Percentiles rank a stretch among this genome's conserved stretches.
phyloP scores from a whole-genome alignment of 2,113 vertebrate genomes.

The Barnardius zonarius region DNA sequence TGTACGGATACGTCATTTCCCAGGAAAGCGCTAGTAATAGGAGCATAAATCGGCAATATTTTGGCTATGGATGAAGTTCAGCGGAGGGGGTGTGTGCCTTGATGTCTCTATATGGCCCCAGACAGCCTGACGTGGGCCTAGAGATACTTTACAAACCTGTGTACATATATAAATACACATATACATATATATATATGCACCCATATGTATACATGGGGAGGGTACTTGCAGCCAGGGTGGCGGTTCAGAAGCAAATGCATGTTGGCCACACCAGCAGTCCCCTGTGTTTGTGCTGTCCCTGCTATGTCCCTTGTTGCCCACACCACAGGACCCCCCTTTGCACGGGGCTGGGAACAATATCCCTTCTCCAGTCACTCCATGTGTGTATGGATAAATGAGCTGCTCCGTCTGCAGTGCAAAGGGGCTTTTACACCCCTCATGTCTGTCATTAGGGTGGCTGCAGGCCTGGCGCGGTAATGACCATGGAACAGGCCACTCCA shows the following conservation, averaged over 20 bases:
- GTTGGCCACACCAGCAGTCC: accelerated
- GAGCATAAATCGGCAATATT: background rate
- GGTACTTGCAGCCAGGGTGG: background rate
- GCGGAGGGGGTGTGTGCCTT: accelerated
- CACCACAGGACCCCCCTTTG: background rate
- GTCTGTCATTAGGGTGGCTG: too few species aligned
- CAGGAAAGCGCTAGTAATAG: background rate
- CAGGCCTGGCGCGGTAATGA: accelerated
- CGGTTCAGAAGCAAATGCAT: accelerated
- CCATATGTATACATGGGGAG: background rate
- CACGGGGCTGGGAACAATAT: background rate
- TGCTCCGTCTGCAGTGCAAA: background rate
- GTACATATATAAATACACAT: accelerated
- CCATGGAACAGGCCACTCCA: too few species aligned
- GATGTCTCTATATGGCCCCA: background rate
- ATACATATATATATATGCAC: background rate
- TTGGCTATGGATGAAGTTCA: background rate
- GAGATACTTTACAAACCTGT: accelerated
- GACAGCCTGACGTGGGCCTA: background rate
- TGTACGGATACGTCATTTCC: background rate
- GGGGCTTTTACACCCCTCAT: background rate
- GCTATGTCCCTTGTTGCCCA: background rate
- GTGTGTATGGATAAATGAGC: background rate
- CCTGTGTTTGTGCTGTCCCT: accelerated
- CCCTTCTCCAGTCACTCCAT: background rate